Percentiles rank a stretch among this genome's conserved stretches.
These are phyloP conservation scores for Holacanthella duospinosa DNA, from an alignment of 2,888 invertebrate genomes.

Conservation along the genomic window DNA sequence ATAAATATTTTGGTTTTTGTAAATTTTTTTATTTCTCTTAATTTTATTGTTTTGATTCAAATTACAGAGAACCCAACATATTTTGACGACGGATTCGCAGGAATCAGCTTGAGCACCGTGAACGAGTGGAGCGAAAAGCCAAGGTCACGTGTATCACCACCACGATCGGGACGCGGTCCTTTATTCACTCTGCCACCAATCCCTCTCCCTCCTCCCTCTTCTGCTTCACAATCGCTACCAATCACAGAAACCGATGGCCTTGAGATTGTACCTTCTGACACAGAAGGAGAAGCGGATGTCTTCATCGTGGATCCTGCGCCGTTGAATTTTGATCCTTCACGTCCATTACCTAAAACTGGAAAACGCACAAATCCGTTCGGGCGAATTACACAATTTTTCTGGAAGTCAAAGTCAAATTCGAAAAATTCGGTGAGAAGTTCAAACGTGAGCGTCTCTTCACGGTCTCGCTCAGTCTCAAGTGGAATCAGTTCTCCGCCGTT, in stretches of 20 bases:
- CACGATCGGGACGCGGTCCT: neutral
- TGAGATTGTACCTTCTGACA: neutral
- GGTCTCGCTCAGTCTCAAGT: neutral
- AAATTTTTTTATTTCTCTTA: neutral
- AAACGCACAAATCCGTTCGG: neutral
- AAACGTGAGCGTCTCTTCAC: neutral
- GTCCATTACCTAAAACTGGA: neutral
- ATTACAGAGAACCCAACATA: neutral
- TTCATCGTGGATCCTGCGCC: neutral
- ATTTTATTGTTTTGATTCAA: neutral
- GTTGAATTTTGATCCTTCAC: neutral
- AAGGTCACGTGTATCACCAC: neutral
- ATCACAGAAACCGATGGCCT: too few relatives aligned
- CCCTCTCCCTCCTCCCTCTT: neutral
- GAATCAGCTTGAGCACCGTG: too few relatives aligned
- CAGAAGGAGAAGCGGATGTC: neutral
- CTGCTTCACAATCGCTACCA: too few relatives aligned
- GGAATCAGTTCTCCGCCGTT: neutral
- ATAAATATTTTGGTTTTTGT: neutral
- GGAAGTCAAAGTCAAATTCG: neutral
- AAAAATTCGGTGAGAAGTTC: neutral
- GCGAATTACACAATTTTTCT: neutral
- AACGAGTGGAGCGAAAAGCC: too few relatives aligned
- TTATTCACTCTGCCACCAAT: neutral
- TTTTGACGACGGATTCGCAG: neutral